phyloP scores from a whole-genome alignment of 2,113 vertebrate genomes.

The Bagarius yarrelli region DNA sequence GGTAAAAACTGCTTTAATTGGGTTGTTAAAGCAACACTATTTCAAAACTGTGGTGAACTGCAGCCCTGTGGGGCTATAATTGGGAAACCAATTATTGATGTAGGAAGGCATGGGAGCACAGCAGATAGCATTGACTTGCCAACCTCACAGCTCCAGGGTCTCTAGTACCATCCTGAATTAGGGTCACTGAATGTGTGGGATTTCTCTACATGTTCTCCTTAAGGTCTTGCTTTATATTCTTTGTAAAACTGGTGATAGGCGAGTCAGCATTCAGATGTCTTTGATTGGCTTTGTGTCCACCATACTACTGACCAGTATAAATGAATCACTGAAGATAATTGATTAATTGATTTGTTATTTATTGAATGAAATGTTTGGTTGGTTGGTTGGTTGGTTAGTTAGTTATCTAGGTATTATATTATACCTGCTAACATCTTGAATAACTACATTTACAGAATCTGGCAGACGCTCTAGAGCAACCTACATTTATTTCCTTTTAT shows the following conservation, averaged over 20 bases:
- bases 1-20: constrained; percentile 7
- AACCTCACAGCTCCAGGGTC: not conserved
- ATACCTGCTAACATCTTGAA: not conserved
- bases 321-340: not conserved
- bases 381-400: too few species aligned
- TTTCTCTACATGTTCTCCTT: not conserved
- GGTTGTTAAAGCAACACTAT: constrained; percentile 2
- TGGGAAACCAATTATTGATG: constrained; percentile 11
- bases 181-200: not conserved
- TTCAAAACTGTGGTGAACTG: constrained; percentile 16
- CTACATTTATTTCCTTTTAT: too few species aligned
- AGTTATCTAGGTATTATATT: not conserved
- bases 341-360: not conserved
- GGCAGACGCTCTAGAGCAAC: too few species aligned
- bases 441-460: not conserved
- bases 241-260: not conserved
- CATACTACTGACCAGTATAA: not conserved
- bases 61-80: not conserved
- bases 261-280: not conserved
- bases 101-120: not conserved
- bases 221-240: not conserved
- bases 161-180: not conserved
- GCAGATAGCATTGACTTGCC: not conserved
- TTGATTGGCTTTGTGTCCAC: not conserved
- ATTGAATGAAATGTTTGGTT: too few species aligned